Evolutionary conservation across 2,888 invertebrate species (phyloP).

Genomic region (Eudasyphora cyanicolor): DNA sequence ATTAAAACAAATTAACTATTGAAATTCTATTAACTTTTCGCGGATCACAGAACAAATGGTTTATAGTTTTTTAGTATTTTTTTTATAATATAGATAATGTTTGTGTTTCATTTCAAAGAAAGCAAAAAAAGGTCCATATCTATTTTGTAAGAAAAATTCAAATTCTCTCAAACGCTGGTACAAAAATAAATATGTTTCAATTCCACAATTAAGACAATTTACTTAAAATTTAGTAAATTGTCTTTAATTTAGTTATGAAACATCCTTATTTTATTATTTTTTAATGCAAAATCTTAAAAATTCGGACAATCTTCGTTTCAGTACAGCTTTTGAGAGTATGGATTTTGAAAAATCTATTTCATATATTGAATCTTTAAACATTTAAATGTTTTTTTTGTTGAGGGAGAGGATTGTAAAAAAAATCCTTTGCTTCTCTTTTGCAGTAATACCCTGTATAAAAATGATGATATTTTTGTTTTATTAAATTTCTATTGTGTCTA

Average conservation of each 20-base stretch:
- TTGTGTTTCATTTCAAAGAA: conserved; percentile 47
- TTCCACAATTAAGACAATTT: no score
- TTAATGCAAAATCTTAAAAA: no score
- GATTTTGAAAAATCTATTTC: neutral
- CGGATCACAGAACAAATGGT: conserved; percentile 66
- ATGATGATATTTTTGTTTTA: conserved; percentile 11
- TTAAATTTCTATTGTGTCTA: neutral
- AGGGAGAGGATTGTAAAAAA: neutral
- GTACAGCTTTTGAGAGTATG: no score
- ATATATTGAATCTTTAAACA: neutral
- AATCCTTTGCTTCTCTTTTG: neutral
- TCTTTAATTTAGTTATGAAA: no score
- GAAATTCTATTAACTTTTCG: conserved; percentile 54
- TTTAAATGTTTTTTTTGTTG: conserved; percentile 20
- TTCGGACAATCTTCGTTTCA: no score
- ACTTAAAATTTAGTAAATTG: no score
- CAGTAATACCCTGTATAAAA: conserved; percentile 55
- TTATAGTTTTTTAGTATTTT: conserved; percentile 54
- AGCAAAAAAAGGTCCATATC: neutral
- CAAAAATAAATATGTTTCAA: no score
- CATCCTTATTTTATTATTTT: no score
- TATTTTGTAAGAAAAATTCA: neutral
- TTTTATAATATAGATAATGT: conserved; percentile 22
- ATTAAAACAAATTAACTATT: neutral
- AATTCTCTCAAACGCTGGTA: neutral